Evolutionary conservation across 1,140 invertebrate genomes (phyloP), one percentile per base, ranked within the genome.

Genomic region (Subanguina moxae): DNA sequence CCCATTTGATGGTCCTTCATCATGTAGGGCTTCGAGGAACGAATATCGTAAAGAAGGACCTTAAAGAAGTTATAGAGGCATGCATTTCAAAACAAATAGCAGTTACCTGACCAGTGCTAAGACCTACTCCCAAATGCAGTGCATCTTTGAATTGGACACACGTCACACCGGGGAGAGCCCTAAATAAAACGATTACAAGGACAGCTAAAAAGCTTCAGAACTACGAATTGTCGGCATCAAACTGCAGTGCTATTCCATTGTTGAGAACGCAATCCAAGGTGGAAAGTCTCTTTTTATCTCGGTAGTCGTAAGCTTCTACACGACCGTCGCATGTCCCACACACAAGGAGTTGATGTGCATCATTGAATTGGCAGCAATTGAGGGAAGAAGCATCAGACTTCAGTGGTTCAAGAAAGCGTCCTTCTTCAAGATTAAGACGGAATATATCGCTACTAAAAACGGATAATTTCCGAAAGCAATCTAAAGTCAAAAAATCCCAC

Each of bases 1-100:
- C 89, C 90, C 85, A 95, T 93, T 85, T 92, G 89, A 76, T 98
- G 94, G 86, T 98, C 93, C 84, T 98, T 97, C 0, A 93, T 85
- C 30, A 90, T 82, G 43, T 91, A 86, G 15, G 95, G 94, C 82
- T 91, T 92, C 74, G 88, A 89, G 5, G 93, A 90, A 70, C 95
- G 87, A 61, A 99, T 89, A 83, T 99, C 95, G 83, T 96, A 98
- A 0, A 98, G 82, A 1, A 97, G 85, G 30, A 97, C 80, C 83
- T 87, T 68, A 62, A 71, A 17, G 28, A 74, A 57, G 68, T 57
- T 70, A 45, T 30, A 65, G 1, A 1, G 48, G 17, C 13, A 11
- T 28, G 13, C 67, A 28, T 68, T 17, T 23, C 13, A 67, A 56
- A 38, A 30, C 5, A 30, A 30, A 28, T 48, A 71, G 73, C 78